Evolutionary conservation across 2,888 invertebrate genomes (phyloP).

Genomic region (Napeogenes sylphis): DNA sequence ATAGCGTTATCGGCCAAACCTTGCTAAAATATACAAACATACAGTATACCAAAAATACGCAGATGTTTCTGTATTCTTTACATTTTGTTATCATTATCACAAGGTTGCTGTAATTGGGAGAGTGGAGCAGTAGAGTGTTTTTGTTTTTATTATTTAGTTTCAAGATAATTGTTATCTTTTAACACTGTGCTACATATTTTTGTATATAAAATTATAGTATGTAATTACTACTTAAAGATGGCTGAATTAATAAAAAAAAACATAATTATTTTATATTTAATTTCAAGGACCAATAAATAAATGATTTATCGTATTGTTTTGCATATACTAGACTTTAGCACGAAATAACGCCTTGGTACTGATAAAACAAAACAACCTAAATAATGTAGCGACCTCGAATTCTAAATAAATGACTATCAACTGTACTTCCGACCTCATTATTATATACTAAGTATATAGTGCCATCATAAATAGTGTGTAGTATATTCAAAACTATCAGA

Average conservation of each 20-base stretch:
- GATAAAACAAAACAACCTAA: constrained; percentile 77
- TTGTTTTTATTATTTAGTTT: neutral
- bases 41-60: constrained; percentile 40
- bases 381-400: constrained; percentile 71
- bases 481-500: constrained; percentile 9
- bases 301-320: constrained; percentile 47
- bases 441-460: constrained; percentile 58
- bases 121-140: constrained; percentile 14
- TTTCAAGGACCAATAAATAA: neutral
- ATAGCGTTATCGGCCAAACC: constrained; percentile 70
- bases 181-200: too few species aligned
- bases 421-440: constrained; percentile 72
- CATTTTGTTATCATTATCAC: constrained; percentile 13
- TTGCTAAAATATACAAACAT: constrained; percentile 75
- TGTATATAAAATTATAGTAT: too few species aligned
- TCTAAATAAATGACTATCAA: constrained; percentile 74
- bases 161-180: too few species aligned
- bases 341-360: constrained; percentile 72
- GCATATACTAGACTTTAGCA: constrained; percentile 46
- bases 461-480: constrained; percentile 34
- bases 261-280: too few species aligned
- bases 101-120: constrained; percentile 16
- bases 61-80: constrained; percentile 28
- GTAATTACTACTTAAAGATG: too few species aligned
- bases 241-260: too few species aligned